Evolutionary conservation across 2,797 vertebrate species (phyloP), one percentile per base, ranked within the genome.

Genomic region (Natrix natrix): DNA sequence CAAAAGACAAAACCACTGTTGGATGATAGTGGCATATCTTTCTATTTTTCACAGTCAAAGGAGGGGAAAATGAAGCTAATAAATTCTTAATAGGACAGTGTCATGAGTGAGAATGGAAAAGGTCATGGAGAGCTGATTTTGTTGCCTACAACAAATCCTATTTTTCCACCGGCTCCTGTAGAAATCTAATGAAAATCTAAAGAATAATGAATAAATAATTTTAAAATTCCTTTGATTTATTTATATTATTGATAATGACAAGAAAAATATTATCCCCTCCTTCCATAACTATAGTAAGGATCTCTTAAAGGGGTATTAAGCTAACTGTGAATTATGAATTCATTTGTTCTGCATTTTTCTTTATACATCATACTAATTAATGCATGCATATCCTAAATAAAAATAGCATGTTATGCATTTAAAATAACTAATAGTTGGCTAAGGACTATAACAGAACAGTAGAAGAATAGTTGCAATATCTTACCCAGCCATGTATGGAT

Each of bases 401-500:
- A 52, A 66, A 56, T 32, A 11, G n/a, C 14, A 88, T 48, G 22
- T 28, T 88, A 60, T 28, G 86, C 56, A 86, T 86, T 66, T 89
- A 55, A 78, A n/a, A 74, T 43, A 14, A 20, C 5, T 32, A 90
- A 83, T 86, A 32, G 66, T 12, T 60, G 8, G 48, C 22, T 13
- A 74, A 78, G 88, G 4, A 48, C 8, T 26, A 43, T 60, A 59
- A 56, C 60, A 16, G 10, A 78, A 8, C 22, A 17, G 56, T 83
- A 10, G 26, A 87, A 74, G 16, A 54, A 59, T 20, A 43, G n/a
- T 6, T 92, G 66, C 86, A 91, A 60, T 61, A 78, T 88, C 97
- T 97, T 90, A 98, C 98, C 95, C 97, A 0, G 96, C 96, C 66
- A 97, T 93, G 91, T 96, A 94, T 11, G 98, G 97, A 94, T 98